Base-by-base conservation (phyloP, 1,140 invertebrate genomes). In the Atopsyche davidsoni region DNA sequence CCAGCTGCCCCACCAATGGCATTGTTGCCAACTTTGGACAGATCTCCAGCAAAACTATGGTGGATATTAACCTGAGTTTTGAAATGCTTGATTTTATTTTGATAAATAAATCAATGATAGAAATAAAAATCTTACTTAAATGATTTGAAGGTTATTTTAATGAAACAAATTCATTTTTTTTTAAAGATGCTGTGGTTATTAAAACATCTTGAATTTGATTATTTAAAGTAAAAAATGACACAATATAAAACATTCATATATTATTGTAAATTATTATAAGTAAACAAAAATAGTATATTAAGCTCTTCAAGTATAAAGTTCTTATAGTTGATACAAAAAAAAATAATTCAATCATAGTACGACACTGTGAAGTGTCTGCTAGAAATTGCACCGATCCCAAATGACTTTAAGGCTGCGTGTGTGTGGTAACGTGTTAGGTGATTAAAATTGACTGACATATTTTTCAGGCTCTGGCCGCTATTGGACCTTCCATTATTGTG, bases 31-130 rank as follows among this genome's bases (percentile, higher is more conserved):
- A 61, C 0, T 69, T 68, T 31, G 48, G 62, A 1, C 49, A 63
- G 24, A 66, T 69, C 40, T 61, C 65, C 0, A 62, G 51, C 19
- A 59, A 58, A 51, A 64, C 56, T 52, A 64, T 69, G 67, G 67
- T 69, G 51, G 56, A 36, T 34, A 14, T 32, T 18, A n/a, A n/a
- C n/a, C n/a, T 6, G 32, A 25, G 10, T 21, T 41, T 16, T 35
- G 11, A 13, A 34, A 11, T 34, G 11, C 32, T 34, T 3, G 3
- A n/a, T 34, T 11, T 13, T 16, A 34, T 34, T 34, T 34, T 13
- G n/a, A 11, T 34, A 34, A 16, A 11, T 11, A 13, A 11, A 34
- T 34, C n/a, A n/a, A 7, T 28, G n/a, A 28, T 28, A 7, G 25
- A 28, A 28, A 6, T 28, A n/a, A n/a, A 6, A 28, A 7, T 28